Evolutionary conservation across 2,888 invertebrate genomes (phyloP).

Genomic region (Drosophila helvetica): DNA sequence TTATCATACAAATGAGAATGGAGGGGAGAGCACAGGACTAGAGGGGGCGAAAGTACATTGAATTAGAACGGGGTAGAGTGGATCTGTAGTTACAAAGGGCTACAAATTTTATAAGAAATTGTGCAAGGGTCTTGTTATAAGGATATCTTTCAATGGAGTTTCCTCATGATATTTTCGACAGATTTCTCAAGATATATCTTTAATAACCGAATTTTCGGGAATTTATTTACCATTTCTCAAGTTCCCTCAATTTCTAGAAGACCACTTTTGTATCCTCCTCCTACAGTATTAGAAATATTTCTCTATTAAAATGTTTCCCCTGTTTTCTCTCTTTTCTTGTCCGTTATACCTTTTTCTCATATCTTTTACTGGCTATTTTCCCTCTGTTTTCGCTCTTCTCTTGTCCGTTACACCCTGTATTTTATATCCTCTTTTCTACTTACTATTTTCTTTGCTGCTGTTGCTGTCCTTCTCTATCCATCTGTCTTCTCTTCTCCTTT

Average conservation of each 20-base stretch:
- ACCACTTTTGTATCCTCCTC: background rate
- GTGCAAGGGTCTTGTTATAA: background rate
- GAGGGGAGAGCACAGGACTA: background rate
- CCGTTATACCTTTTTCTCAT: background rate
- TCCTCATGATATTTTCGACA: no score
- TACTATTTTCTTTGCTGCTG: background rate
- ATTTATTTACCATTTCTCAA: no score
- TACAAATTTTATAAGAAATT: background rate
- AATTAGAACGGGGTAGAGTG: background rate
- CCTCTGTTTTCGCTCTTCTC: background rate
- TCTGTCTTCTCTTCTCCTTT: conserved; percentile 9
- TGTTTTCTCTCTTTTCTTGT: background rate
- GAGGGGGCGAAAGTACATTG: background rate
- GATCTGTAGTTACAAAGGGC: background rate
- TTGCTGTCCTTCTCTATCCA: conserved; percentile 1
- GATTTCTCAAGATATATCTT: background rate
- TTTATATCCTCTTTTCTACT: background rate
- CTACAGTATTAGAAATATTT: background rate
- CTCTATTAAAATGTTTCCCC: background rate
- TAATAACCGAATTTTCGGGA: no score
- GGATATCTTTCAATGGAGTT: background rate
- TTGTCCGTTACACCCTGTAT: background rate
- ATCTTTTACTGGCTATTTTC: background rate
- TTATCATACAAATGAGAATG: conserved; percentile 42
- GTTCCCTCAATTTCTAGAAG: no score